These are phyloP conservation scores for Gymnoscopelus braueri DNA, from an alignment of 2,797 vertebrate genomes.

Conservation along the genomic window DNA sequence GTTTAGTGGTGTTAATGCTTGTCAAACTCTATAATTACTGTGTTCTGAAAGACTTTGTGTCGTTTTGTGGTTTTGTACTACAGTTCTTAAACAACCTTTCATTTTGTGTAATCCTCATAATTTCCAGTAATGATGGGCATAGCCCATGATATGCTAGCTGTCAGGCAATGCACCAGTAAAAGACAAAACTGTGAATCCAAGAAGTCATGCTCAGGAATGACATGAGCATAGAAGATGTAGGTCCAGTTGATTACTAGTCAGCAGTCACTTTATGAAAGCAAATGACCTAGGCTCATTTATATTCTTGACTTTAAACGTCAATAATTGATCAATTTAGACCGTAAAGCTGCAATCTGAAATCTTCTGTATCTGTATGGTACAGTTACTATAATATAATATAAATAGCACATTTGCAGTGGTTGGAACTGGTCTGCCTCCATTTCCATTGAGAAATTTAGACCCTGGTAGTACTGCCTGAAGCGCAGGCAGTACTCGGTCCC, in stretches of 20 bases:
- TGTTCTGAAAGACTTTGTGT: neutral
- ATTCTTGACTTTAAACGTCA: neutral
- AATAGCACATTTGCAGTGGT: too few relatives aligned
- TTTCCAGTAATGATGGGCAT: slow-evolving; percentile 17
- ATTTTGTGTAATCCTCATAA: slow-evolving; percentile 21
- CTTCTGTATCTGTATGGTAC: neutral
- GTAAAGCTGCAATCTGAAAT: neutral
- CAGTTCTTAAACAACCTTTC: slow-evolving; percentile 26
- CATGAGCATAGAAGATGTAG: neutral
- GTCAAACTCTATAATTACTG: neutral
- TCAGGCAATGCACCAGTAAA: neutral
- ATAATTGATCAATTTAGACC: neutral
- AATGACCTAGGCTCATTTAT: neutral
- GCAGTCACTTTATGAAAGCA: neutral
- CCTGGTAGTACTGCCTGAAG: too few relatives aligned
- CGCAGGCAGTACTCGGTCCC: too few relatives aligned
- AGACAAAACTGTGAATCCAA: neutral
- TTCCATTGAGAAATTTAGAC: too few relatives aligned
- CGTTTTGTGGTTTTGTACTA: slow-evolving; percentile 12
- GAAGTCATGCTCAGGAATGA: neutral
- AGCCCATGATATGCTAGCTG: slow-evolving; percentile 1
- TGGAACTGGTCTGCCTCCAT: too few relatives aligned
- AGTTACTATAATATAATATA: too few relatives aligned
- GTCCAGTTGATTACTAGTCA: neutral
- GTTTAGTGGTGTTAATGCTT: neutral